Percentiles rank a stretch among this genome's conserved stretches.
These are phyloP conservation scores for Zosterops hypoxanthus DNA, from an alignment of 2,113 vertebrate genomes.

Conservation along the genomic window DNA sequence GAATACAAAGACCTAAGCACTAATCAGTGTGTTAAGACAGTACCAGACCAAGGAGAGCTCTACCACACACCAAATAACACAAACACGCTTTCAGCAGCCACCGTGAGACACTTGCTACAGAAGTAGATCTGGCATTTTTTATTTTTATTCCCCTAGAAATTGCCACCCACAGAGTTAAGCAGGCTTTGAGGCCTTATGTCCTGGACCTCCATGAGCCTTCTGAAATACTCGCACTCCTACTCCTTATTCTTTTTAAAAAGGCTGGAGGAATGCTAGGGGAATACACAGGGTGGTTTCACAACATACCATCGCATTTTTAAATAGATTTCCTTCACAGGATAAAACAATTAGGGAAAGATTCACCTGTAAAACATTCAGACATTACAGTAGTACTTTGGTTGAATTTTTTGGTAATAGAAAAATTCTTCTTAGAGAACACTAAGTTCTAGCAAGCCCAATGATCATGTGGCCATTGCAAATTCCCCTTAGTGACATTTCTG, in stretches of 20 bases:
- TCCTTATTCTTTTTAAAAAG: neutral
- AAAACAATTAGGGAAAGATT: neutral
- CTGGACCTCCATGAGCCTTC: neutral
- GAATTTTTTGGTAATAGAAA: neutral
- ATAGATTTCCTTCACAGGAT: neutral
- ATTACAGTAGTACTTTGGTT: neutral
- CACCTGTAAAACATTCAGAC: neutral
- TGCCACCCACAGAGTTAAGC: neutral
- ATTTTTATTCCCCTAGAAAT: neutral
- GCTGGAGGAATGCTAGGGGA: rapidly evolving
- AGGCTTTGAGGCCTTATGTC: neutral
- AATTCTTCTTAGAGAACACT: neutral
- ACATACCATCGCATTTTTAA: neutral
- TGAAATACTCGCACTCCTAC: neutral
- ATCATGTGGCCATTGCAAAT: neutral
- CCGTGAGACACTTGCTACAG: neutral
- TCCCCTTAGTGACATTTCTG: neutral
- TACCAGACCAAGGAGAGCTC: neutral
- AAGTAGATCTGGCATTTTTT: neutral
- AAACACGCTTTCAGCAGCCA: neutral
- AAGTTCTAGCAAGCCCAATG: neutral
- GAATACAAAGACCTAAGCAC: neutral
- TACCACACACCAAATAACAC: neutral
- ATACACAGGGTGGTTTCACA: neutral
- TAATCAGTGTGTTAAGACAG: neutral